phyloP scores from a whole-genome alignment of 2,797 vertebrate species.

The Hemitrygon akajei region DNA sequence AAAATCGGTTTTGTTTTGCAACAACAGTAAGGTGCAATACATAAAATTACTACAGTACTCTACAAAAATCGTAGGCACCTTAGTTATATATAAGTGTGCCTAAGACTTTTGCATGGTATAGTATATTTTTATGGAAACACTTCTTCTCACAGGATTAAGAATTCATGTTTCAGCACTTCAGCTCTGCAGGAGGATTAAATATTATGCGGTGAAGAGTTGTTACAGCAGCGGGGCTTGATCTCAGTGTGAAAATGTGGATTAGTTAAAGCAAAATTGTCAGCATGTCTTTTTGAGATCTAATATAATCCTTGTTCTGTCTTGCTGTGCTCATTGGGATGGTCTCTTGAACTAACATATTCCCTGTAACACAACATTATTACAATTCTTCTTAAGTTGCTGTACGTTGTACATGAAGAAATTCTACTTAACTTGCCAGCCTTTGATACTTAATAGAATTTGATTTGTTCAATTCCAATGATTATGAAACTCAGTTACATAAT shows the following conservation, averaged over 20 bases:
- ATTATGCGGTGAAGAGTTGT: background rate
- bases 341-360: slow-evolving; percentile 1
- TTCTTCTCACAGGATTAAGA: background rate
- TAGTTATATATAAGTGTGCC: too few species aligned
- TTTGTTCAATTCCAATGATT: background rate
- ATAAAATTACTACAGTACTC: too few species aligned
- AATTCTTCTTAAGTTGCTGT: slow-evolving; percentile 11
- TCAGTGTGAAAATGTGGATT: slow-evolving; percentile 25
- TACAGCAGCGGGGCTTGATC: background rate
- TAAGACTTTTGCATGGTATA: too few species aligned
- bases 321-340: slow-evolving; percentile 31
- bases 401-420: background rate
- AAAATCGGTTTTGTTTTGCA: too few species aligned
- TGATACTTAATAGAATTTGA: background rate
- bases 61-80: too few species aligned
- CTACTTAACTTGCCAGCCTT: background rate
- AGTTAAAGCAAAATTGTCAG: slow-evolving; percentile 28
- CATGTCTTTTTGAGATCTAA: slow-evolving; percentile 24
- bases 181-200: background rate
- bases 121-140: background rate
- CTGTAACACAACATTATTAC: background rate
- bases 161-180: background rate
- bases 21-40: too few species aligned
- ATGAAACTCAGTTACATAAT: background rate
- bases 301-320: slow-evolving; percentile 23